Conservation (phyloP, 64 coral and sea anemone genomes). For the Pocillopora damicornis region DNA sequence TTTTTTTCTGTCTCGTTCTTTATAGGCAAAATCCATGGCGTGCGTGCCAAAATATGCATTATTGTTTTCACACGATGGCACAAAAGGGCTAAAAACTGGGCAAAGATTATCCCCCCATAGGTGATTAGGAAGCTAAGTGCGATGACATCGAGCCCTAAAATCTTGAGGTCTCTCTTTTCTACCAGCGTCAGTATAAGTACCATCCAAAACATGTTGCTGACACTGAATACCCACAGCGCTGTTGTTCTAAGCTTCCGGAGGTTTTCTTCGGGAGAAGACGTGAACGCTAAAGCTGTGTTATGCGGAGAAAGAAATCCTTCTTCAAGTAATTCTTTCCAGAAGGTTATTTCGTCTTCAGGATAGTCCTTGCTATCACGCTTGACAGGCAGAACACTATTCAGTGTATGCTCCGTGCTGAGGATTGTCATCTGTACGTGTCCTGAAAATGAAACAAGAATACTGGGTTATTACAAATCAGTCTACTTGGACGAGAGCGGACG, state of each 20-base stretch:
- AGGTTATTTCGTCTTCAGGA: too few relatives aligned
- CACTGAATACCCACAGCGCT: slow-evolving; percentile 30
- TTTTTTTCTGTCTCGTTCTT: too few relatives aligned
- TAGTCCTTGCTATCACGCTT: too few relatives aligned
- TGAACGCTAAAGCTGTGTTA: background rate
- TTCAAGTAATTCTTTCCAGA: too few relatives aligned
- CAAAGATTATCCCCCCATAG: slow-evolving; percentile 44
- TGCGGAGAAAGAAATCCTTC: too few relatives aligned
- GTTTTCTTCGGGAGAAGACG: slow-evolving; percentile 53
- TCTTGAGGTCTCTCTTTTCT: slow-evolving; percentile 44
- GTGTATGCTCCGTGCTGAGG: too few relatives aligned
- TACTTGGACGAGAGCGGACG: too few relatives aligned
- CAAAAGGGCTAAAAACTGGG: slow-evolving; percentile 68
- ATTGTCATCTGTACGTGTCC: too few relatives aligned
- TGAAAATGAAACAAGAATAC: too few relatives aligned
- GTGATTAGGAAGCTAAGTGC: slow-evolving; percentile 54
- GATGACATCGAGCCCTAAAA: slow-evolving; percentile 57
- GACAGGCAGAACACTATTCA: too few relatives aligned
- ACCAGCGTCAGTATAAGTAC: slow-evolving; percentile 56
- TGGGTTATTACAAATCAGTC: too few relatives aligned
- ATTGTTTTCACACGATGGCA: slow-evolving; percentile 63
- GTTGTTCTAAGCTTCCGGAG: slow-evolving; percentile 55
- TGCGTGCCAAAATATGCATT: slow-evolving; percentile 71
- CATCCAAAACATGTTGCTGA: slow-evolving; percentile 66
- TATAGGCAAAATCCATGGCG: slow-evolving; percentile 27